Conservation (phyloP, 2,797 vertebrate species). For the Tympanoctomys barrerae region DNA sequence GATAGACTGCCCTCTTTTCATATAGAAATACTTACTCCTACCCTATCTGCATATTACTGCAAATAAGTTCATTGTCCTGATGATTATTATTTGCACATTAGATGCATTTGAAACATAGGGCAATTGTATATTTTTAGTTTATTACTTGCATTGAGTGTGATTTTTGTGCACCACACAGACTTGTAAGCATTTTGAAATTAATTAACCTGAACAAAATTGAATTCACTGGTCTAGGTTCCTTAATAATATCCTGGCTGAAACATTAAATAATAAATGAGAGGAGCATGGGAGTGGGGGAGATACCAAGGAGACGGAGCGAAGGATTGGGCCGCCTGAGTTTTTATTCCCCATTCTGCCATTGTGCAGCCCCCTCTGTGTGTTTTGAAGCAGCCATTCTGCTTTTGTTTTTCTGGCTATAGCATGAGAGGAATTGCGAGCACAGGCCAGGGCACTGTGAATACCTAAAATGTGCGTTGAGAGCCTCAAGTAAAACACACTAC, state of each 20-base stretch:
- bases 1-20: neutral
- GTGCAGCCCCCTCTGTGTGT: neutral
- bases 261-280: conserved; percentile 73
- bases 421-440: neutral
- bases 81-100: neutral
- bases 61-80: neutral
- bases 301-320: conserved; percentile 52
- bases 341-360: neutral
- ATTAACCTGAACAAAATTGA: conserved; percentile 74
- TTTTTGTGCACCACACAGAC: conserved; percentile 24
- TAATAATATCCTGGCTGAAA: conserved; percentile 66
- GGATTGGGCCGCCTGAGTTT: conserved; percentile 15
- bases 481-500: conserved; percentile 70
- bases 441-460: neutral
- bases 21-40: neutral
- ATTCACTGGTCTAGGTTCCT: conserved; percentile 54
- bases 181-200: conserved; percentile 69
- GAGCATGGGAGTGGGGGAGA: neutral
- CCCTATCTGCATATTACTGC: neutral
- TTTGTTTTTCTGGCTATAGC: conserved; percentile 57
- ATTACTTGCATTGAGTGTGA: conserved; percentile 26
- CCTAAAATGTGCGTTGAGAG: conserved; percentile 68
- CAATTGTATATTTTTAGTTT: neutral
- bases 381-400: conserved; percentile 6
- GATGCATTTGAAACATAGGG: neutral